A percentile compares a stretch with the other conserved stretches of the same genome.
phyloP scores from a whole-genome alignment of 2,113 vertebrate species.

The Neogale vison region DNA sequence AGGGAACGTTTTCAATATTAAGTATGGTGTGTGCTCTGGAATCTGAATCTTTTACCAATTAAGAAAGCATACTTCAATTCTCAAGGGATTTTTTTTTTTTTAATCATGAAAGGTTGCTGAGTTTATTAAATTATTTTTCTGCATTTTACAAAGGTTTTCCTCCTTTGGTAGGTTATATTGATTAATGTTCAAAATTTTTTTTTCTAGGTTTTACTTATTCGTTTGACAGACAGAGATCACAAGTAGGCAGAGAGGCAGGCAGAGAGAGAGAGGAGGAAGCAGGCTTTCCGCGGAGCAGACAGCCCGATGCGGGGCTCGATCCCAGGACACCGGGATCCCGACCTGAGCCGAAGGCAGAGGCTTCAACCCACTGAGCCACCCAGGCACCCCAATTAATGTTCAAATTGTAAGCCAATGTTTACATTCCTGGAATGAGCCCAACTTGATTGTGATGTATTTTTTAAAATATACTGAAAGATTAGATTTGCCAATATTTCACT shows the following conservation, averaged over 20 bases:
- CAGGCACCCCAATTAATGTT: not conserved
- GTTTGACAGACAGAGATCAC: too few species aligned
- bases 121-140: not conserved
- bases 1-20: not conserved
- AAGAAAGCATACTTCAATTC: not conserved
- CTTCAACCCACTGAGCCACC: too few species aligned
- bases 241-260: too few species aligned
- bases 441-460: not conserved
- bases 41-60: not conserved
- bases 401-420: not conserved
- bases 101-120: not conserved
- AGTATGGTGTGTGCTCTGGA: not conserved
- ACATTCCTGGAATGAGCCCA: not conserved
- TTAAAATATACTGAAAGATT: not conserved
- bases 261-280: too few species aligned
- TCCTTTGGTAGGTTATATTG: not conserved
- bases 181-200: not conserved
- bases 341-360: too few species aligned
- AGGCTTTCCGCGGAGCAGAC: too few species aligned
- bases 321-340: too few species aligned
- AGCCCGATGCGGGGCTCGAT: too few species aligned
- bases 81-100: not conserved
- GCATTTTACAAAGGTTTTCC: not conserved
- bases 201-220: too few species aligned
- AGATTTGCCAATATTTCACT: not conserved